phyloP scores from a whole-genome alignment of 2,888 invertebrate species.

The Monochamus alternatus region DNA sequence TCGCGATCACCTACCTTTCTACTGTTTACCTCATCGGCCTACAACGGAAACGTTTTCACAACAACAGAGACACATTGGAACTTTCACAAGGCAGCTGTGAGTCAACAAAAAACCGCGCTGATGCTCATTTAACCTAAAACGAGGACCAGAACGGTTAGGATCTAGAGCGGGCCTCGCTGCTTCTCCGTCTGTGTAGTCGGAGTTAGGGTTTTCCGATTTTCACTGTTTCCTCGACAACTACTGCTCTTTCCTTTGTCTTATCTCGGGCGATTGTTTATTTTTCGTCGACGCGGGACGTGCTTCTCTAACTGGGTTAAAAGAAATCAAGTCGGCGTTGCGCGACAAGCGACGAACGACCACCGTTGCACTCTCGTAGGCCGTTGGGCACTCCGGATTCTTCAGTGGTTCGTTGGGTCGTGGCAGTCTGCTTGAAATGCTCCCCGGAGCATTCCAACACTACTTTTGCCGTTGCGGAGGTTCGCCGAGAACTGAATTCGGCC shows the following conservation, averaged over 20 bases:
- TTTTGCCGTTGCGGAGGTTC: conserved; percentile 45
- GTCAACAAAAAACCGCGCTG: conserved; percentile 5
- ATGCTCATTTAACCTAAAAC: not conserved
- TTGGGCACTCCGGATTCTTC: not conserved
- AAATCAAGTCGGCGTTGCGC: not conserved
- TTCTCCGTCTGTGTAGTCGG: not conserved
- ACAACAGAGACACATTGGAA: conserved; percentile 27
- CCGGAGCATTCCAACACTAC: conserved; percentile 52
- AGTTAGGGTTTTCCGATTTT: not conserved
- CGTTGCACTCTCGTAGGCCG: not conserved
- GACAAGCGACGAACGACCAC: not conserved
- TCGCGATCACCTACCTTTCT: conserved; percentile 34
- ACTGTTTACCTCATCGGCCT: conserved; percentile 31
- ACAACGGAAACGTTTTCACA: conserved; percentile 33
- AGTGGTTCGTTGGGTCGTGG: conserved; percentile 26
- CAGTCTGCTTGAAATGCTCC: conserved; percentile 51
- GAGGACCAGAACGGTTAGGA: not conserved
- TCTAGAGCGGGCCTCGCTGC: not conserved
- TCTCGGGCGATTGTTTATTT: conserved; percentile 24
- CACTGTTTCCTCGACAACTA: conserved; percentile 29
- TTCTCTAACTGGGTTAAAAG: conserved; percentile 4
- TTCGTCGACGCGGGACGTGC: not conserved
- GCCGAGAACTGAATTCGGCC: conserved; percentile 38
- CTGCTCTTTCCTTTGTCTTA: conserved; percentile 32
- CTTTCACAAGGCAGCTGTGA: conserved; percentile 36